Evolutionary conservation across 2,888 invertebrate genomes (phyloP).

Genomic region (Unio pictorum): DNA sequence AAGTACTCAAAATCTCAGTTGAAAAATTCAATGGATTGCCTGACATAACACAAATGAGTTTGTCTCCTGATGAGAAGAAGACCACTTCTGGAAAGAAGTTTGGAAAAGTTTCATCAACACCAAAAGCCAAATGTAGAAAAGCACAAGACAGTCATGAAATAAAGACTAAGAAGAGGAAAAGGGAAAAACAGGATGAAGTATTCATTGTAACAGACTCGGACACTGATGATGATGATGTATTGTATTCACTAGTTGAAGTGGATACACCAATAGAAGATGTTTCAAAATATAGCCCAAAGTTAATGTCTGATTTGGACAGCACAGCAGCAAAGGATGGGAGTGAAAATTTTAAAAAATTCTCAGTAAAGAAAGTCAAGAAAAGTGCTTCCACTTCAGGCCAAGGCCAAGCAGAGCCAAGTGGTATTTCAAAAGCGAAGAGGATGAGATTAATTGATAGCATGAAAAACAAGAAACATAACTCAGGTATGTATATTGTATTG

Average conservation of each 20-base stretch:
- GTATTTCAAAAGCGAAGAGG: conserved; percentile 24
- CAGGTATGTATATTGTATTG: conserved; percentile 11
- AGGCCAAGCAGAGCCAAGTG: not conserved
- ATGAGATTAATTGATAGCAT: conserved; percentile 44
- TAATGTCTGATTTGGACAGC: not conserved
- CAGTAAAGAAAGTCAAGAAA: conserved; percentile 6
- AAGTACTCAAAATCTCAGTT: not conserved
- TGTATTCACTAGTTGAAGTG: conserved; percentile 40
- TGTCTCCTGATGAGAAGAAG: too few relatives aligned
- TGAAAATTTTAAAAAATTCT: conserved; percentile 2
- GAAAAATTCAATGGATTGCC: not conserved
- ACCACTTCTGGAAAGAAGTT: not conserved
- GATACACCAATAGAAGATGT: not conserved
- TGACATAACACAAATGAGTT: not conserved
- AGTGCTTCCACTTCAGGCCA: too few relatives aligned
- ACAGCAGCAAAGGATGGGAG: not conserved
- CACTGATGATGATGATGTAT: conserved; percentile 44
- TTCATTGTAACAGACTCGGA: conserved; percentile 14
- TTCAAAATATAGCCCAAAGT: not conserved
- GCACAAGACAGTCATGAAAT: not conserved
- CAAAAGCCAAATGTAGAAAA: not conserved
- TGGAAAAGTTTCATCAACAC: not conserved
- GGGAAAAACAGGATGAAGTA: conserved; percentile 1
- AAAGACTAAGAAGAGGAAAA: conserved; percentile 3
- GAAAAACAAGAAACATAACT: conserved; percentile 10